Base-by-base conservation (phyloP, 2,888 invertebrate genomes). In the Desoria tigrina region DNA sequence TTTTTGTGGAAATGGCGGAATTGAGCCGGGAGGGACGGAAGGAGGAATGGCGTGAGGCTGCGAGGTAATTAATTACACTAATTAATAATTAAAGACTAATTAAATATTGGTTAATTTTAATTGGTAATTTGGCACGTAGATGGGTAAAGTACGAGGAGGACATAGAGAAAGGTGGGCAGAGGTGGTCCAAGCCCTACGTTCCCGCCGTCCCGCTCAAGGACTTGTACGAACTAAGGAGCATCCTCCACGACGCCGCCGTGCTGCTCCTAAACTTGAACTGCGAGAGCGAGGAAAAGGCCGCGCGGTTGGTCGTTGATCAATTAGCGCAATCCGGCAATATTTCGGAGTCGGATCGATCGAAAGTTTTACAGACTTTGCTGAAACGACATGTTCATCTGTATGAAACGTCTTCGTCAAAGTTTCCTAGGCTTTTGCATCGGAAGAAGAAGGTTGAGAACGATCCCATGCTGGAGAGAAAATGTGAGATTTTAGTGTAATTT, bases 101-200 rank as follows among this genome's bases (percentile, higher is more conserved):
- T n/a, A n/a, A n/a, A n/a, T n/a, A n/a, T n/a, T n/a, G n/a, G n/a
- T n/a, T n/a, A n/a, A n/a, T n/a, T n/a, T n/a, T n/a, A n/a, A n/a
- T n/a, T n/a, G n/a, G n/a, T n/a, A 16, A 21, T 27, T 51, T 51
- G 16, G 6, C 45, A 32, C 49, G 56, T 2, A 79, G 79, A 51
- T 80, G 80, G 80, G 77, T 82, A 32, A 79, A 79, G 55, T 79
- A 78, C 63, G 79, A 79, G 65, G 79, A 79, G 62, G 84, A 84
- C 76, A 84, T 86, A 16, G 85, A 85, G 76, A 83, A 84, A 75
- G 84, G 84, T 9, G 84, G 85, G 28, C 83, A 84, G 74, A 77
- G 85, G 42, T 85, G 85, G 85, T 84, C 84, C 21, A 86, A 85
- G 74, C 85, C 85, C 14, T 84, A 84, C 77, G 85, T 86, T 6